These are phyloP conservation scores for Palythoa grandis DNA, from an alignment of 92 coral and sea anemone species.

Conservation along the genomic window DNA sequence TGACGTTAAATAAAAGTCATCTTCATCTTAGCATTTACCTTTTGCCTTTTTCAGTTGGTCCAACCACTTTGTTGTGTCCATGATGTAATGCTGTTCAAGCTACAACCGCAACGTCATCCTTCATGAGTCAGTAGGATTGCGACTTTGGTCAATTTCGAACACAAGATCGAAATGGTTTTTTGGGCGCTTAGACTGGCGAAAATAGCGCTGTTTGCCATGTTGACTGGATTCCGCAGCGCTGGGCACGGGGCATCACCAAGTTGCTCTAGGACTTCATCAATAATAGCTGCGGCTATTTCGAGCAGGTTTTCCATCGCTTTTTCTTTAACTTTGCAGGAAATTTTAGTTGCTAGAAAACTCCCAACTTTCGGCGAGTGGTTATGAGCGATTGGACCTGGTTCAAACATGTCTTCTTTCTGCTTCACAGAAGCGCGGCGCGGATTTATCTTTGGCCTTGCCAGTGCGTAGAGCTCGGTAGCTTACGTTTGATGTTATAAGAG, in stretches of 20 bases:
- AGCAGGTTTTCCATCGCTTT: neutral
- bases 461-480: no score
- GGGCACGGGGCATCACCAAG: neutral
- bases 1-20: no score
- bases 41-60: neutral
- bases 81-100: neutral
- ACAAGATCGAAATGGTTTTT: neutral
- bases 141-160: slow-evolving; percentile 3
- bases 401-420: neutral
- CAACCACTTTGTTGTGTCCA: slow-evolving; percentile 20
- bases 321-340: neutral
- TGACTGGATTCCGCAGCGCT: neutral
- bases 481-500: no score
- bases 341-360: neutral
- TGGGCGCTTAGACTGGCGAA: neutral
- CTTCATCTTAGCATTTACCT: no score
- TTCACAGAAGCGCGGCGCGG: neutral
- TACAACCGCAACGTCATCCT: neutral
- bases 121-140: slow-evolving; percentile 12
- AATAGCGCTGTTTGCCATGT: slow-evolving; percentile 23
- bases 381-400: neutral
- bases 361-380: neutral
- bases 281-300: neutral
- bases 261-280: neutral
- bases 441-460: neutral